phyloP scores from a whole-genome alignment of 2,797 vertebrate species.

The Arctocebus calabarensis region DNA sequence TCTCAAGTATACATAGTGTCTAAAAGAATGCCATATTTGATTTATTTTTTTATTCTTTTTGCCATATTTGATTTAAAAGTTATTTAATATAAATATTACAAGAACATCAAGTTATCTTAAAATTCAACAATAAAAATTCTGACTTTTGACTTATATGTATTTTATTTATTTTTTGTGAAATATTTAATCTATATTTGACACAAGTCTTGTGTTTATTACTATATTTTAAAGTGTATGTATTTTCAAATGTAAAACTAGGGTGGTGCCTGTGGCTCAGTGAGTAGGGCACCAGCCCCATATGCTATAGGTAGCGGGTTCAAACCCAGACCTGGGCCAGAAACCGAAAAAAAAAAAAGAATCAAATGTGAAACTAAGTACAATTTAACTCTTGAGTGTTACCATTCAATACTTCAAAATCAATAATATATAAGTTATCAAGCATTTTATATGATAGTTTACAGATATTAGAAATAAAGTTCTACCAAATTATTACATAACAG shows the following conservation, averaged over 20 bases:
- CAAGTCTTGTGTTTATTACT: background rate
- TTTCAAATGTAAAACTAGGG: background rate
- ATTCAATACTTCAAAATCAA: background rate
- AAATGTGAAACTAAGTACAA: background rate
- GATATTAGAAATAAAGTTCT: background rate
- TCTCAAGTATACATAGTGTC: background rate
- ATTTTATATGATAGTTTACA: background rate
- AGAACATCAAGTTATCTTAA: background rate
- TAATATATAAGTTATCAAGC: background rate
- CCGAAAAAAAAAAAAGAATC: background rate
- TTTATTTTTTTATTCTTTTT: no score
- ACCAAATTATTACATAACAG: background rate
- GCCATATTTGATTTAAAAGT: background rate
- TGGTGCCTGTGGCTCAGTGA: no score
- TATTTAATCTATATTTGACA: background rate
- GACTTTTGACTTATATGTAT: background rate
- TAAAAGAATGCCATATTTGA: no score
- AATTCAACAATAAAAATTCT: background rate
- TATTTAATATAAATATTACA: background rate
- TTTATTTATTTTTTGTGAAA: background rate
- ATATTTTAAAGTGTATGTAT: background rate
- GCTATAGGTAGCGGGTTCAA: no score
- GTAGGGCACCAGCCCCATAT: no score
- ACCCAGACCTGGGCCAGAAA: no score
- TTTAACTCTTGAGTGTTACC: background rate